Percentiles rank a stretch among this genome's conserved stretches.
phyloP scores from a whole-genome alignment of 1,140 invertebrate genomes.

The Plodia interpunctella region DNA sequence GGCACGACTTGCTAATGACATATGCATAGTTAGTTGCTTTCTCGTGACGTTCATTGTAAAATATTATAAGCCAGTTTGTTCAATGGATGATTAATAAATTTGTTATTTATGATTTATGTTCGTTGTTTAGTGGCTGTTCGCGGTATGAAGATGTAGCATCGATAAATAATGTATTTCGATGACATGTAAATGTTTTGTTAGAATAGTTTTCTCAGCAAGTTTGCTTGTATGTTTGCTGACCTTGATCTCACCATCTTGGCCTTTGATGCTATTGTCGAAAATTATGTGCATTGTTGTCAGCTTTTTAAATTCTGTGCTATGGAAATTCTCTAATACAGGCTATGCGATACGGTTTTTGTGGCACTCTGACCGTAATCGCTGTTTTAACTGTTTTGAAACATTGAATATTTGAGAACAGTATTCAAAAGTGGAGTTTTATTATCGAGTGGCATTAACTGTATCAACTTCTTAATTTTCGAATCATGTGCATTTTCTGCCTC shows the following conservation, averaged over 20 bases:
- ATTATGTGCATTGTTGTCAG: too few species aligned
- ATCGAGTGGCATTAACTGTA: background rate
- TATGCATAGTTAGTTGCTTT: background rate
- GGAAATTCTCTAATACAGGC: too few species aligned
- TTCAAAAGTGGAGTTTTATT: too few species aligned
- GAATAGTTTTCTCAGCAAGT: too few species aligned
- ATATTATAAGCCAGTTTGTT: background rate
- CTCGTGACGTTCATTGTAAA: slow-evolving; percentile 1
- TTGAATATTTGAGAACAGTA: too few species aligned
- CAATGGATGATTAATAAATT: background rate
- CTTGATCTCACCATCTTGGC: background rate
- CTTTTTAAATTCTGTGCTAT: too few species aligned
- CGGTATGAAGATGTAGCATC: too few species aligned
- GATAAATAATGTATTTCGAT: too few species aligned
- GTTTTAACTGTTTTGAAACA: too few species aligned
- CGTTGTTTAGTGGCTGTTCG: background rate
- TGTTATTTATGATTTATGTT: background rate
- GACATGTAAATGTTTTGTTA: too few species aligned
- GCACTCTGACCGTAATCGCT: too few species aligned
- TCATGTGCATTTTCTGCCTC: background rate
- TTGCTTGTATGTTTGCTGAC: background rate
- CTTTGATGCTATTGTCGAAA: background rate
- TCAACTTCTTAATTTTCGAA: background rate
- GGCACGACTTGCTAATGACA: slow-evolving; percentile 3
- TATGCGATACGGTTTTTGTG: too few species aligned